Base-by-base conservation (phyloP, 2,888 invertebrate genomes). In the Trichogramma dendrolimi region DNA sequence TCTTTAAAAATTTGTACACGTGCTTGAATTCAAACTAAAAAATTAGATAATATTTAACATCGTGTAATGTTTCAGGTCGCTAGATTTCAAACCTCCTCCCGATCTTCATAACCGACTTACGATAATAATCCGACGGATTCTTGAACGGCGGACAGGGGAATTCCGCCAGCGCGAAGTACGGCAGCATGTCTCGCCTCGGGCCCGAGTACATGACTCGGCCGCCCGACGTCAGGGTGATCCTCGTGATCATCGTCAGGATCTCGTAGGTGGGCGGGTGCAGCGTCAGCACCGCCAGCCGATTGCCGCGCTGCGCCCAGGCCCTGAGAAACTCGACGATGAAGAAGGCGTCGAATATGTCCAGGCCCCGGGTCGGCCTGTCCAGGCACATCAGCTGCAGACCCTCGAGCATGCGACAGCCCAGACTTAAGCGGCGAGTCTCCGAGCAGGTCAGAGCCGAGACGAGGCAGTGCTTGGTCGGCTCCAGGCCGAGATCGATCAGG, bases 101-200 rank as follows among this genome's bases (percentile, higher is more conserved):
- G 27, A 27, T 2, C 27, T 27, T 27, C 27, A 27, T 2, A 27
- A 27, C 27, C 27, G n/a, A 85, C 90, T 87, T 81, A 93, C 92
- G 83, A 78, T 96, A 96, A 78, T 96, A 96, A 82, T 96, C 96
- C 0, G 95, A 94, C 55, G 96, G 96, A 77, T 96, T 96, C 80
- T 96, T 96, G 79, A 92, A 96, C 0, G 94, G 91, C 10, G 96
- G 96, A 79, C 96, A 96, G 3, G 96, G 95, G 81, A 94, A 96
- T 74, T 96, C 95, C 5, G 89, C 86, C 65, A 83, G 75, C 5
- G 82, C 91, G 81, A 96, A 96, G 82, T 96, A 96, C 74, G 92
- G 89, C 77, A 95, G 86, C 89, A 96, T 90, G 78, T 94, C 92
- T 71, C 91, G 84, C 72, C 95, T 85, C 71, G 89, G 87, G 46